These are phyloP conservation scores for Brachycybe producta DNA, from an alignment of 2,888 invertebrate genomes.

Conservation along the genomic window DNA sequence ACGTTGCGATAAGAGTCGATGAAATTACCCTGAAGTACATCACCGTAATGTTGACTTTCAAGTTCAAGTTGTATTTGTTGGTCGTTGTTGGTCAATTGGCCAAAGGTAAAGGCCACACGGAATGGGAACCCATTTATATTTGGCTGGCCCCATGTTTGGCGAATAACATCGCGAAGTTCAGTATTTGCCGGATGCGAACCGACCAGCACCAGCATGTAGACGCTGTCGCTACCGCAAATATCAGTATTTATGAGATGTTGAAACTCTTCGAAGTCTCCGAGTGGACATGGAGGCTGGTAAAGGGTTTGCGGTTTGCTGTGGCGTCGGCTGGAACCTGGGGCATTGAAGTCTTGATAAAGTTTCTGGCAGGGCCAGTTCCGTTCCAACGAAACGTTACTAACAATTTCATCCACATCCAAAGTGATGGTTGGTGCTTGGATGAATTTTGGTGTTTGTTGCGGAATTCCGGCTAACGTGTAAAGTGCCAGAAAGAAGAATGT, in stretches of 20 bases:
- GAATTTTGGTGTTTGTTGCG: not conserved
- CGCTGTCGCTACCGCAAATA: slow-evolving; percentile 14
- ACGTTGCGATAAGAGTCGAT: slow-evolving; percentile 15
- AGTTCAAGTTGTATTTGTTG: slow-evolving; percentile 7
- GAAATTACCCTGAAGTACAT: slow-evolving; percentile 17
- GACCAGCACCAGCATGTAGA: slow-evolving; percentile 14
- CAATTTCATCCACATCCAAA: slow-evolving; percentile 8
- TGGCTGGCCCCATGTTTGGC: slow-evolving; percentile 14
- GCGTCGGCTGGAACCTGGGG: no score
- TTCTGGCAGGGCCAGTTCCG: slow-evolving; percentile 8
- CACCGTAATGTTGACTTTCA: slow-evolving; percentile 10
- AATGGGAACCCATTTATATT: slow-evolving; percentile 2
- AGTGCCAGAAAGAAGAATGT: slow-evolving; percentile 13
- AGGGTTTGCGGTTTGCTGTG: not conserved
- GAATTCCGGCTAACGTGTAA: slow-evolving; percentile 8
- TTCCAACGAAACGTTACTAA: not conserved
- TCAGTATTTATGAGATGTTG: slow-evolving; percentile 12
- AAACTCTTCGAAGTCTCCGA: slow-evolving; percentile 14
- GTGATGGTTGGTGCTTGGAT: slow-evolving; percentile 2
- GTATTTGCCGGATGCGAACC: slow-evolving; percentile 13
- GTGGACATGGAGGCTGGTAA: slow-evolving; percentile 13
- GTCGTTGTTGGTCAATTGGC: not conserved
- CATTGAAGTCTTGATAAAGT: not conserved
- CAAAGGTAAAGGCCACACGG: slow-evolving; percentile 13
- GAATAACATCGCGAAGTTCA: slow-evolving; percentile 8